Conservation (phyloP, 2,888 invertebrate genomes). For the Dromius quadrimaculatus region DNA sequence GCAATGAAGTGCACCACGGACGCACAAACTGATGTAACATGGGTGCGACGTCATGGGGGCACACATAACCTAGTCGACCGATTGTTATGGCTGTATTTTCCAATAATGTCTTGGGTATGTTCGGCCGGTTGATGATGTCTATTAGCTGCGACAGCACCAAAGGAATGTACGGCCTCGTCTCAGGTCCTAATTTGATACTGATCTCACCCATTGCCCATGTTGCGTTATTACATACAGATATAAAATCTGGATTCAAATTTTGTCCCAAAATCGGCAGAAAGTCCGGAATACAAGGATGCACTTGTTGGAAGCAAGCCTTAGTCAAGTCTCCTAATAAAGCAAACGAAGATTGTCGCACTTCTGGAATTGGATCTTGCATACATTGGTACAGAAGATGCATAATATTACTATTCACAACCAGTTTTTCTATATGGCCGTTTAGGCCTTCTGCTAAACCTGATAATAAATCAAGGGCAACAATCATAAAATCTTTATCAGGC, state of each 20-base stretch:
- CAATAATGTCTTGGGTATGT: conserved; percentile 97
- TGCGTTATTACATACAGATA: conserved; percentile 99
- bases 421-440: conserved; percentile 92
- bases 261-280: conserved; percentile 96
- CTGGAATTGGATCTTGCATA: conserved; percentile 98
- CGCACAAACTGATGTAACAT: conserved; percentile 99
- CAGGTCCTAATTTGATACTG: conserved; percentile 94
- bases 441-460: conserved; percentile 97
- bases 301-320: conserved; percentile 98
- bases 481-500: conserved; percentile 98
- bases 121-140: conserved; percentile 94
- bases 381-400: conserved; percentile 97
- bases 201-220: conserved; percentile 99
- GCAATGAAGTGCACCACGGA: conserved; percentile 98
- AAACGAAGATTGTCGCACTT: conserved; percentile 98
- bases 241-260: conserved; percentile 96
- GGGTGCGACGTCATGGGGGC: conserved; percentile 99
- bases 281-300: conserved; percentile 92
- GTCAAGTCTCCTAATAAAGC: conserved; percentile 97
- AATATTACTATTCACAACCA: conserved; percentile 94
- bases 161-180: conserved; percentile 92
- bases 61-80: conserved; percentile 99
- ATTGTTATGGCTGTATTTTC: conserved; percentile 99
- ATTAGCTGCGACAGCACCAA: conserved; percentile 92
- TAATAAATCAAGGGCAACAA: conserved; percentile 95